Conservation (phyloP, 2,888 invertebrate species). For the Macrophya alboannulata region DNA sequence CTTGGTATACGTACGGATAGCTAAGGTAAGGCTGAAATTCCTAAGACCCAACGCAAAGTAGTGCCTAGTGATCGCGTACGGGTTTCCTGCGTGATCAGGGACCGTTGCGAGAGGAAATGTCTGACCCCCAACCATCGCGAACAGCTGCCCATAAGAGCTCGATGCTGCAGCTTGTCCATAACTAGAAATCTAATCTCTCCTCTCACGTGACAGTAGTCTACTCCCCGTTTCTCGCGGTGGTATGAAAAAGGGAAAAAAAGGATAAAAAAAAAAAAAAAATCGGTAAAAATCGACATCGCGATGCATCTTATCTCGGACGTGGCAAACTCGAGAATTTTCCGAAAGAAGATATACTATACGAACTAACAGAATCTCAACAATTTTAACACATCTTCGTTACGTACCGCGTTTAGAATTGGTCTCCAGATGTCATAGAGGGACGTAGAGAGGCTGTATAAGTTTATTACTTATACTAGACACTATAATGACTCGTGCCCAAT, state of each 20-base stretch:
- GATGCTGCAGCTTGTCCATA: slow-evolving; percentile 55
- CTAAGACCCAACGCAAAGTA: slow-evolving; percentile 23
- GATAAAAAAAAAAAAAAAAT: background rate
- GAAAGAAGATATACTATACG: background rate
- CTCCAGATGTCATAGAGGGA: background rate
- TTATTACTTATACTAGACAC: background rate
- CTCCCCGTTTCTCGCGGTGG: slow-evolving; percentile 4
- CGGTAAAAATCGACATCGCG: slow-evolving; percentile 9
- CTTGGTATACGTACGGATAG: background rate
- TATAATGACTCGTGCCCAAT: slow-evolving; percentile 20
- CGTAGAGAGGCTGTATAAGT: background rate
- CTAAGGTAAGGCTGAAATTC: slow-evolving; percentile 26
- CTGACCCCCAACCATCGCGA: slow-evolving; percentile 32
- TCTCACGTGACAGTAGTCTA: slow-evolving; percentile 44
- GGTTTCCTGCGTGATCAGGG: slow-evolving; percentile 49
- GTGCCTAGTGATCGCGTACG: background rate
- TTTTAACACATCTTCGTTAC: background rate
- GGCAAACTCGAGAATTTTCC: background rate
- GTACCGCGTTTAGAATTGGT: background rate
- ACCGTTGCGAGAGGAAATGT: slow-evolving; percentile 48
- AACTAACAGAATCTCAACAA: background rate
- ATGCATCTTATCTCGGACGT: background rate
- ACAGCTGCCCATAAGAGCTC: slow-evolving; percentile 49
- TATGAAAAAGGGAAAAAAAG: background rate
- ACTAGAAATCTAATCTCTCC: slow-evolving; percentile 70